phyloP scores from a whole-genome alignment of 2,113 vertebrate genomes.

The Spheniscus mendiculus region DNA sequence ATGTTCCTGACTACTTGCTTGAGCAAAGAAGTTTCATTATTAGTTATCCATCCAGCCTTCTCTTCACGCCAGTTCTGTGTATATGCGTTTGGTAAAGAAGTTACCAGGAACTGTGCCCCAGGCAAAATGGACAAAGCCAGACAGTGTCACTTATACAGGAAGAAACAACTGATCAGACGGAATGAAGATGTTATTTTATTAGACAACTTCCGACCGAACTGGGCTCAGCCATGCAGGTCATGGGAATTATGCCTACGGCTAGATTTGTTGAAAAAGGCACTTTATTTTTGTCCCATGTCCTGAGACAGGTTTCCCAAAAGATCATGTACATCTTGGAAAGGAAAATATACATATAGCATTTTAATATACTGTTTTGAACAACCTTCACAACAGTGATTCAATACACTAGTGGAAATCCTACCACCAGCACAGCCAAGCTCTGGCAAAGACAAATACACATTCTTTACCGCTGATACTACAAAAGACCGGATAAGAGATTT shows the following conservation, averaged over 20 bases:
- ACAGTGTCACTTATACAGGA: neutral
- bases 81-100: neutral
- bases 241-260: neutral
- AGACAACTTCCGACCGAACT: neutral
- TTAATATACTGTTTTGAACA: neutral
- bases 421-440: neutral
- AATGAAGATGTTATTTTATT: neutral
- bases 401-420: neutral
- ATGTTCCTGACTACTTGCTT: neutral
- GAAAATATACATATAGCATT: neutral
- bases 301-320: neutral
- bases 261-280: neutral
- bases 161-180: neutral
- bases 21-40: neutral
- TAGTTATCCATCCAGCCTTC: neutral
- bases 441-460: neutral
- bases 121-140: neutral
- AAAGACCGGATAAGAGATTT: neutral
- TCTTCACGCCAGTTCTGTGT: neutral
- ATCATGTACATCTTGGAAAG: neutral
- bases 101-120: neutral
- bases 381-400: neutral
- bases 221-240: neutral
- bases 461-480: neutral
- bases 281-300: neutral